These are phyloP conservation scores for Eurystomus glaucurus DNA, from an alignment of 2,797 vertebrate species.

Conservation along the genomic window DNA sequence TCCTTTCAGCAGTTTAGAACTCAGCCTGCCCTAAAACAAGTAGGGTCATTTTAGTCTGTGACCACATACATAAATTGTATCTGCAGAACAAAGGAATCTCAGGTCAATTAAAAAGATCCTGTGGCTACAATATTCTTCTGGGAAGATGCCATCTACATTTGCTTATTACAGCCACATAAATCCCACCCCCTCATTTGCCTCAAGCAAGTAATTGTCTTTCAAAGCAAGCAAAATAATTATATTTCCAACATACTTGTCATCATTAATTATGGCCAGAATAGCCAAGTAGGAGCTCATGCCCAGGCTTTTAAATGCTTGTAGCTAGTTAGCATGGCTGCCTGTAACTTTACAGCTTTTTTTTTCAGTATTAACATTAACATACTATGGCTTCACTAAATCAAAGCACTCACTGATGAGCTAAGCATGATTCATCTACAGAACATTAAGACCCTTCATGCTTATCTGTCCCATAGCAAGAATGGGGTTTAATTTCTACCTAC, in stretches of 20 bases:
- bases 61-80: conserved; percentile 55
- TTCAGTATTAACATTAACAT: conserved; percentile 31
- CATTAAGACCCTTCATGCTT: background rate
- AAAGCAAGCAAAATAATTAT: conserved; percentile 74
- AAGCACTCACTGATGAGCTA: conserved; percentile 22
- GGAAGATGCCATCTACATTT: conserved; percentile 63
- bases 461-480: background rate
- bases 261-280: conserved; percentile 66
- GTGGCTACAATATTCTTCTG: conserved; percentile 64
- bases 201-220: conserved; percentile 52
- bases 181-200: conserved; percentile 54
- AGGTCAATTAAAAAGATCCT: conserved; percentile 74
- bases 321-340: conserved; percentile 40
- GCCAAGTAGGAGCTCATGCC: conserved; percentile 51
- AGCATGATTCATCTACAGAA: conserved; percentile 20
- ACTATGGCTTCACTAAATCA: conserved; percentile 52
- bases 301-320: conserved; percentile 47
- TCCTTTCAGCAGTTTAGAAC: conserved; percentile 47
- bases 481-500: background rate
- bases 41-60: conserved; percentile 57
- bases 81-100: conserved; percentile 66
- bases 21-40: conserved; percentile 24
- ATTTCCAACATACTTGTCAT: conserved; percentile 67
- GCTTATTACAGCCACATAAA: conserved; percentile 55
- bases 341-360: conserved; percentile 45